These are phyloP conservation scores for Nicator chloris DNA, from an alignment of 2,113 vertebrate species.

Conservation along the genomic window DNA sequence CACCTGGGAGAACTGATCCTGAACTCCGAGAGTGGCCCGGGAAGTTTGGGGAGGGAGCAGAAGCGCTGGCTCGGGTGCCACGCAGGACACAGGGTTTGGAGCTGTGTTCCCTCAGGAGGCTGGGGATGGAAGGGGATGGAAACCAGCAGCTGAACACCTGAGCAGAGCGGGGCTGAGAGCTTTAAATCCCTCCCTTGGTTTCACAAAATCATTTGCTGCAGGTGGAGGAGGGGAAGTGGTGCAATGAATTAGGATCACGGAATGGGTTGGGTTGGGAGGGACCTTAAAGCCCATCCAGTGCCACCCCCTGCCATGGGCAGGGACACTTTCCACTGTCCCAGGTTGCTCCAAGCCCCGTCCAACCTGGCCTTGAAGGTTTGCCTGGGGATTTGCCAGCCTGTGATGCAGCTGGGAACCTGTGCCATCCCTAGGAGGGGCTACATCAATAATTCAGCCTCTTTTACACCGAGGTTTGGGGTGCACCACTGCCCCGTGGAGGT, in stretches of 20 bases:
- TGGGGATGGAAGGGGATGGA: neutral
- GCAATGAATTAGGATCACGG: rapidly evolving
- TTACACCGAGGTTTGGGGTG: neutral
- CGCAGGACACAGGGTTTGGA: neutral
- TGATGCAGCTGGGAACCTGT: neutral
- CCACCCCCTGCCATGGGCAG: neutral
- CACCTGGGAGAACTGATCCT: neutral
- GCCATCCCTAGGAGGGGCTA: neutral
- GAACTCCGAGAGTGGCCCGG: neutral
- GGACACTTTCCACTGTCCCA: neutral
- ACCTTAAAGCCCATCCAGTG: neutral
- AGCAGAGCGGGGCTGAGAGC: neutral
- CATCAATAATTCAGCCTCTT: neutral
- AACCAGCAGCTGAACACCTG: neutral
- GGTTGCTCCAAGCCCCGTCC: neutral
- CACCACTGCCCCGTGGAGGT: neutral
- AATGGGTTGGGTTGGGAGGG: neutral
- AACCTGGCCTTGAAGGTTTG: neutral
- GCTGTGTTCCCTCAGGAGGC: neutral
- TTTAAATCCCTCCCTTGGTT: neutral
- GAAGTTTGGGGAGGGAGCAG: neutral
- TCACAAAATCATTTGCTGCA: neutral
- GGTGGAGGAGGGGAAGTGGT: neutral
- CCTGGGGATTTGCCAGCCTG: neutral
- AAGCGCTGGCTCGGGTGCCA: neutral